Evolutionary conservation across 1,140 invertebrate species (phyloP).

Genomic region (Leptinotarsa undecemlineata): DNA sequence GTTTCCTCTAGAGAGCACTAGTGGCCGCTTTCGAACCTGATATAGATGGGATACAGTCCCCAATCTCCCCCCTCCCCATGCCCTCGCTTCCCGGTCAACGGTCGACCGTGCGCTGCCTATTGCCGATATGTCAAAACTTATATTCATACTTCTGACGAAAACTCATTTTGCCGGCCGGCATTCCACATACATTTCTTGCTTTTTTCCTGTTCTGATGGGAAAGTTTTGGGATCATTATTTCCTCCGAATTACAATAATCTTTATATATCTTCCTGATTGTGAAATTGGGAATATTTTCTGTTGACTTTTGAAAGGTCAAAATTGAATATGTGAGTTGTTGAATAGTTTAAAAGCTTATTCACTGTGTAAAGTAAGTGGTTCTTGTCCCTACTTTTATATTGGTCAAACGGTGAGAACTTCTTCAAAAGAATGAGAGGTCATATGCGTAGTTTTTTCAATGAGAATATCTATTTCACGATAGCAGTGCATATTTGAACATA

Average conservation of each 20-base stretch:
- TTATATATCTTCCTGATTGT: neutral
- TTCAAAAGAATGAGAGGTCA: too few relatives aligned
- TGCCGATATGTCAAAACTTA: constrained; percentile 42
- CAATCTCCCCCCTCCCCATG: neutral
- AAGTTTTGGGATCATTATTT: constrained; percentile 5
- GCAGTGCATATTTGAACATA: too few relatives aligned
- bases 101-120: constrained; percentile 9
- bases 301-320: too few relatives aligned
- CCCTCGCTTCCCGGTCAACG: neutral
- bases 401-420: too few relatives aligned
- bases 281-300: too few relatives aligned
- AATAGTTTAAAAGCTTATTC: too few relatives aligned
- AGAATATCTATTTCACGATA: too few relatives aligned
- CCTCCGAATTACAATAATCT: neutral
- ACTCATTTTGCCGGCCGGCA: constrained; percentile 11
- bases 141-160: constrained; percentile 21
- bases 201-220: neutral
- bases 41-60: constrained; percentile 47
- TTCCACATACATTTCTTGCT: constrained; percentile 13
- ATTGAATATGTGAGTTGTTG: too few relatives aligned
- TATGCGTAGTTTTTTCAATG: too few relatives aligned
- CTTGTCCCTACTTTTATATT: too few relatives aligned
- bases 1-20: constrained; percentile 51
- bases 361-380: too few relatives aligned
- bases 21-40: constrained; percentile 40